Evolutionary conservation across 1,140 invertebrate species (phyloP), one percentile per base, ranked within the genome.

Genomic region (Paraescarpia echinospica): DNA sequence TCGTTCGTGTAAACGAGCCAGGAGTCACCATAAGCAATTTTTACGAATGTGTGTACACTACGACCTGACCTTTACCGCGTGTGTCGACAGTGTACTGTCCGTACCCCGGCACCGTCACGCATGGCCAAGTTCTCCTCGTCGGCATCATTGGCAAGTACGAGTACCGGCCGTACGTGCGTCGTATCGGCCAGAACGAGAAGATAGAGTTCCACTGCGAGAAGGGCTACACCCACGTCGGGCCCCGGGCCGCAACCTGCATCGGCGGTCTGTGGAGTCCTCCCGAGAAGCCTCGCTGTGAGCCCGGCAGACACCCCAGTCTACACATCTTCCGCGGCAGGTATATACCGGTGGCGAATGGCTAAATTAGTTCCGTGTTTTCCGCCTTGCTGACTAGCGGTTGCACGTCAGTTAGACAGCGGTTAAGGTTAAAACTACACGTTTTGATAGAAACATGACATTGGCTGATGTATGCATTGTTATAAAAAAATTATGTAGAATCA

Each of bases 71-170:
- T 6, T 77, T 2, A n/a, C 4, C 59, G 0, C 27, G 59, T 27
- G 59, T 77, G 59, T 77, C 59, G 34, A 92, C 96, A 98, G 98
- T 99, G 0, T 99, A 98, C 94, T 99, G 99, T 95, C 98, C 93
- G 12, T 94, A 98, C 95, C 99, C 99, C 33, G 99, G 99, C 1
- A 97, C 97, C 93, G 97, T 99, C 89, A 97, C 97, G 91, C 98
- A 99, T 94, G 99, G 99, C 14, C 98, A 98, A 95, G 98, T 99
- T 0, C 96, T 99, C 27, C 96, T 99, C 0, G 98, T 99, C 1
- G 99, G 99, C 4, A 98, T 99, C 94, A 99, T 99, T 98, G 99
- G 99, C 0, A 97, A 99, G 51, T 99, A 99, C 95, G 98, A 99
- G 95, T 99, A 99, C 95, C 96, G 98, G n/a, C 98, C 98, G 0